Percentiles rank a stretch among this genome's conserved stretches.
Evolutionary conservation across 2,113 vertebrate genomes (phyloP).

Genomic region (Panthera leo): DNA sequence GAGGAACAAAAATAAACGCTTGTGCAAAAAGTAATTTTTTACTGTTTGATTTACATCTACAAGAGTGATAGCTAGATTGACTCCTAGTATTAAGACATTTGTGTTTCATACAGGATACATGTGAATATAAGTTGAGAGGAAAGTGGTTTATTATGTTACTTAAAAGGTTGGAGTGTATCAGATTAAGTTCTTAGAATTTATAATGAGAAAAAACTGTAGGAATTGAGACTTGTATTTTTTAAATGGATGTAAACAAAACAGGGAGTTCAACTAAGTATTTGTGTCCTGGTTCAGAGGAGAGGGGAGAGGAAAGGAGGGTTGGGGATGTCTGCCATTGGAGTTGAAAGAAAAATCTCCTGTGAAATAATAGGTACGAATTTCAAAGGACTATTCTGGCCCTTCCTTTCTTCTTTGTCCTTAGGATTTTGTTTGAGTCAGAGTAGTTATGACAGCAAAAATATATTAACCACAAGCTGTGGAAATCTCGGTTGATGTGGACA

Average conservation of each 20-base stretch:
- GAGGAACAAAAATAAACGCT: constrained; percentile 35
- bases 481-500: background rate
- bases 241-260: background rate
- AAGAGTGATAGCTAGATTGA: background rate
- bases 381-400: background rate
- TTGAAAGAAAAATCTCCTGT: background rate
- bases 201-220: background rate
- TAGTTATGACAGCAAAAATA: background rate
- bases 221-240: background rate
- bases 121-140: background rate
- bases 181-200: background rate
- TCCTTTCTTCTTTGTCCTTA: background rate
- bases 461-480: background rate
- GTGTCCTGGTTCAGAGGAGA: background rate
- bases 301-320: background rate
- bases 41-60: background rate
- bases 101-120: background rate
- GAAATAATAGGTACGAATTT: background rate
- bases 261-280: background rate
- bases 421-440: background rate
- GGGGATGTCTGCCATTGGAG: too few relatives aligned
- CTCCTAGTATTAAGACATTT: background rate
- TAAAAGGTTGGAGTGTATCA: constrained; percentile 19
- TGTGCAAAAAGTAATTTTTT: background rate
- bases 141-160: background rate